Base-by-base conservation (phyloP, 2,797 vertebrate species). In the Momotus momota region DNA sequence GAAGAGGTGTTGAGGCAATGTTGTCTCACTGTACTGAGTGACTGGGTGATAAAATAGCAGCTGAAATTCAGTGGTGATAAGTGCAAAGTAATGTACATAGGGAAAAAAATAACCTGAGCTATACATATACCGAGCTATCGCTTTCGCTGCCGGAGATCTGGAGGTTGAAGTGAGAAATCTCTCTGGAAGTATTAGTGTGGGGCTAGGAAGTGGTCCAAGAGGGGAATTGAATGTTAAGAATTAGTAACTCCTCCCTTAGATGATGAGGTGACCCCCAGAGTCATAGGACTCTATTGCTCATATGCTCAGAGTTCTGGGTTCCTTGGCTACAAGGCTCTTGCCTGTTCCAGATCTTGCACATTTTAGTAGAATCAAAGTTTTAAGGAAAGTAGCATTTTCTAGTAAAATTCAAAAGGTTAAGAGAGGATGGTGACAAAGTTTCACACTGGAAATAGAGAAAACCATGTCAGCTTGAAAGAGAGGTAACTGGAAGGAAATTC, bases 1-100 rank as follows among this genome's bases (percentile, higher is more conserved):
- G 61, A 45, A 71, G 81, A 89, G 74, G 90, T 92, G 93, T 94
- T 0, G 0, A 90, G 74, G 86, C 79, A 51, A 89, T 52, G 55
- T 2, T 92, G 84, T 85, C 45, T 94, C 72, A 40, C 49, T 71
- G 75, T 15, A 65, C 69, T 94, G 93, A 94, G 93, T 88, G 91
- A 57, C 87, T 85, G 89, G n/a, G 75, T 67, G 91, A 96, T 95
- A 94, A 97, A 94, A 29, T 6, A 86, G 84, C 87, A 88, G 85
- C 64, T 45, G 79, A 91, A 91, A 60, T 67, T 91, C 81, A 88
- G 75, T 1, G 2, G 61, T 57, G 87, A 27, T 74, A 93, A 96
- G 92, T 62, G 81, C 70, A 65, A 92, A 90, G 79, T 45, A 80
- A 64, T 5, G 52, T 25, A 87, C 31, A 35, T 5, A 38, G 61